phyloP scores from a whole-genome alignment of 1,140 invertebrate genomes.

The Diabrotica undecimpunctata region DNA sequence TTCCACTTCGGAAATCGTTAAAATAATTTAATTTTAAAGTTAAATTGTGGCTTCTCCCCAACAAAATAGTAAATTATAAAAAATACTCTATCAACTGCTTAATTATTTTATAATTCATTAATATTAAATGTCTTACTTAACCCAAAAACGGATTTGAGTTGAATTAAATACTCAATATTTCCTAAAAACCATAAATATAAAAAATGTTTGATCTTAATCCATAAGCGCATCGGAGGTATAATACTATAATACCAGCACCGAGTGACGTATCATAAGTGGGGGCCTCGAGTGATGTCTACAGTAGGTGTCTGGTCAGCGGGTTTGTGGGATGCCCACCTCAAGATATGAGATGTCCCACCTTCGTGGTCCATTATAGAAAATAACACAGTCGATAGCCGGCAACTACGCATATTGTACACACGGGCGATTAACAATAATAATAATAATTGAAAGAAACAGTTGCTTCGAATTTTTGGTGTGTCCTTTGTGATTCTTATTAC shows the following conservation, averaged over 20 bases:
- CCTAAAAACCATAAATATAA: neutral
- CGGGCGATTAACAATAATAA: neutral
- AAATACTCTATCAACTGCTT: no score
- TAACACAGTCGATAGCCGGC: constrained; percentile 33
- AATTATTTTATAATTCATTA: no score
- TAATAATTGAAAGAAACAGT: neutral
- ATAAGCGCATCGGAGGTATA: neutral
- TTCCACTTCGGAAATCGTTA: no score
- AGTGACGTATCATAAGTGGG: constrained; percentile 28
- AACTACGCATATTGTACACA: constrained; percentile 25
- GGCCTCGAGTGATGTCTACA: constrained; percentile 22
- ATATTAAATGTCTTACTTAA: no score
- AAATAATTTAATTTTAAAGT: no score
- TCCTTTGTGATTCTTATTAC: neutral
- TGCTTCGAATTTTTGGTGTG: constrained; percentile 4
- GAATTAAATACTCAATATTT: neutral
- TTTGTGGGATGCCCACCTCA: constrained; percentile 17
- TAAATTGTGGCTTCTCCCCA: no score
- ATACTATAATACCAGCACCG: neutral
- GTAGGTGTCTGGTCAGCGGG: constrained; percentile 14
- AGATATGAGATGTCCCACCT: constrained; percentile 22
- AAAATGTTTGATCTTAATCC: neutral
- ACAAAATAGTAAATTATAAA: no score
- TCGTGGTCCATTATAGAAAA: constrained; percentile 25
- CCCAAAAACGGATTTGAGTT: no score